Evolutionary conservation across 2,888 invertebrate species (phyloP).

Genomic region (Hirtodrosophila trivittata): DNA sequence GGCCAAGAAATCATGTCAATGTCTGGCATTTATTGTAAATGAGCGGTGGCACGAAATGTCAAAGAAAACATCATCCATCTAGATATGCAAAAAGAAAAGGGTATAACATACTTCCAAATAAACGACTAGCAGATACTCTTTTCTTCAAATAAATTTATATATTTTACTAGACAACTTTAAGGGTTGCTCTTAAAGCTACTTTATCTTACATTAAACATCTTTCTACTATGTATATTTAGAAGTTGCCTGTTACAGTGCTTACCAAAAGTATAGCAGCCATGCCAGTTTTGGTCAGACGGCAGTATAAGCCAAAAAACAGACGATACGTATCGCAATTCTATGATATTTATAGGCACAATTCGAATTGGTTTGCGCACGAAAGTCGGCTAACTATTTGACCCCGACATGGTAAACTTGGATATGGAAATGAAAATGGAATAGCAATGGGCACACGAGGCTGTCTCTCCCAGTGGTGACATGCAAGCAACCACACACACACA

Average conservation of each 20-base stretch:
- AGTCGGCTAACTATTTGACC: conserved; percentile 68
- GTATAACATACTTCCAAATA: background rate
- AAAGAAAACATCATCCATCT: conserved; percentile 24
- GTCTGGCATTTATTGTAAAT: conserved; percentile 62
- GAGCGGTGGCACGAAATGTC: conserved; percentile 64
- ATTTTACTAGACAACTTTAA: too few species aligned
- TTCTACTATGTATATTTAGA: too few species aligned
- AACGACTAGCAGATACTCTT: conserved; percentile 15
- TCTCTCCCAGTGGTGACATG: conserved; percentile 43
- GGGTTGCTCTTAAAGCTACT: too few species aligned
- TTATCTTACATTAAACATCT: too few species aligned
- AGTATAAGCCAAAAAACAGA: background rate
- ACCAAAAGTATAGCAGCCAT: background rate
- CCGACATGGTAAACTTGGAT: conserved; percentile 77
- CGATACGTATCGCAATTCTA: conserved; percentile 35
- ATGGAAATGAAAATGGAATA: background rate
- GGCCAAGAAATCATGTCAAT: conserved; percentile 65
- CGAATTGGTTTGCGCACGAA: conserved; percentile 67
- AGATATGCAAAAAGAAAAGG: background rate
- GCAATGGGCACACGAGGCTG: conserved; percentile 63
- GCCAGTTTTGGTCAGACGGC: background rate
- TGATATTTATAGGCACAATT: conserved; percentile 61
- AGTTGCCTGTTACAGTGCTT: background rate
- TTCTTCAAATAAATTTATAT: too few species aligned
- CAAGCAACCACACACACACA: conserved; percentile 20